Evolutionary conservation across 35 echinoderm and acorn worm genomes (phyloP).

Genomic region (Patiria miniata): DNA sequence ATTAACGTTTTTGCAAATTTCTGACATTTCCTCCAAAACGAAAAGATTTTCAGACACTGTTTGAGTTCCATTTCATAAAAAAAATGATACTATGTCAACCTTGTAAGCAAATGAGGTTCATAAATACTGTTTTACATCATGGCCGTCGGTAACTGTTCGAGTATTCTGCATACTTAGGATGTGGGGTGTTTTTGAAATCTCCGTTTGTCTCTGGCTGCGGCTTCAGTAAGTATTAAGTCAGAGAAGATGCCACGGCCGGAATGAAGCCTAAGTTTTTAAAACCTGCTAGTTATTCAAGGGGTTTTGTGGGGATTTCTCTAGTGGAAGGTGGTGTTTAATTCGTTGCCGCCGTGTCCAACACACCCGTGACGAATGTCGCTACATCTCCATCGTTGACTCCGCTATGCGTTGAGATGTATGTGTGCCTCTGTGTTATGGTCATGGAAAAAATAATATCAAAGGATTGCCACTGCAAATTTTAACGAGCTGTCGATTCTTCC

Average conservation of each 20-base stretch:
- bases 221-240: not conserved
- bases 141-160: too few species aligned
- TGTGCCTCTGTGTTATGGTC: constrained; percentile 36
- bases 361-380: constrained; percentile 19
- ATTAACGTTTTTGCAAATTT: too few species aligned
- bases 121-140: too few species aligned
- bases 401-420: constrained; percentile 33
- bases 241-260: not conserved
- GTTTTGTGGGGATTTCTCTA: not conserved
- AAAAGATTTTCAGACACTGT: too few species aligned
- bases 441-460: constrained; percentile 29
- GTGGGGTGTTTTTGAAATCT: not conserved
- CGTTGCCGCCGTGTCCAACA: constrained; percentile 8
- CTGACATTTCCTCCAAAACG: too few species aligned
- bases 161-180: not conserved
- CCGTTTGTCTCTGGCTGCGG: not conserved
- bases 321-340: not conserved
- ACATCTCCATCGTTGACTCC: constrained; percentile 31
- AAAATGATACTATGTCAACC: too few species aligned
- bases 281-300: too few species aligned
- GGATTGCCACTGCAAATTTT: not conserved
- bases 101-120: too few species aligned
- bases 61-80: too few species aligned
- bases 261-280: too few species aligned
- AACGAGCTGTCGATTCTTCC: not conserved